phyloP scores from a whole-genome alignment of 2,113 vertebrate genomes.

The Jacana jacana region DNA sequence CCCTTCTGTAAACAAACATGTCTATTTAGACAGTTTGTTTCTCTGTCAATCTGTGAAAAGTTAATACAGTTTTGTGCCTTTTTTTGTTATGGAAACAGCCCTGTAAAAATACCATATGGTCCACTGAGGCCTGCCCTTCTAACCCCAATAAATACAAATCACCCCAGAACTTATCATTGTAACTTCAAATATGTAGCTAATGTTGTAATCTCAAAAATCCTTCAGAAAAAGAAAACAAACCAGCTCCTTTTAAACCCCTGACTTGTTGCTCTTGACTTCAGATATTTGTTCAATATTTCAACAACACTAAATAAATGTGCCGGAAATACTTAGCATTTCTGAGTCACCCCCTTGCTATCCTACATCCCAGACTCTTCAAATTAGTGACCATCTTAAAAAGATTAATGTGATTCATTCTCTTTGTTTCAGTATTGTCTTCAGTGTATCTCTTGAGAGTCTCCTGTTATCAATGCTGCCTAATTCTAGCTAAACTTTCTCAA shows the following conservation, averaged over 20 bases:
- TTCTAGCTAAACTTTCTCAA: background rate
- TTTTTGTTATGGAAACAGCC: conserved; percentile 46
- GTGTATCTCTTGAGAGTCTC: background rate
- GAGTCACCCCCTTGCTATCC: conserved; percentile 5
- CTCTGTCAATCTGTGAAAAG: conserved; percentile 42
- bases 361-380: conserved; percentile 19
- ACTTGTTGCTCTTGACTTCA: conserved; percentile 47
- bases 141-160: conserved; percentile 63
- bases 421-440: background rate
- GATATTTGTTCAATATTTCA: conserved; percentile 52
- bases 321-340: conserved; percentile 30
- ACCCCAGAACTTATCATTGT: conserved; percentile 30
- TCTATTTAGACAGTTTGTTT: conserved; percentile 38
- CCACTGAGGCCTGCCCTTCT: conserved; percentile 27
- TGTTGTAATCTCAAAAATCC: conserved; percentile 56
- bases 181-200: conserved; percentile 56
- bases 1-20: background rate
- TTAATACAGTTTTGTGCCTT: conserved; percentile 38
- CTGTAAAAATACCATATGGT: conserved; percentile 44
- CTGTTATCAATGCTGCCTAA: background rate
- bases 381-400: background rate
- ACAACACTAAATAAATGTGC: conserved; percentile 35
- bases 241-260: conserved; percentile 30
- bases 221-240: conserved; percentile 61
- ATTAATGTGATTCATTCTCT: background rate